phyloP scores from a whole-genome alignment of 2,888 invertebrate species.

The Tryphoninae sp. region DNA sequence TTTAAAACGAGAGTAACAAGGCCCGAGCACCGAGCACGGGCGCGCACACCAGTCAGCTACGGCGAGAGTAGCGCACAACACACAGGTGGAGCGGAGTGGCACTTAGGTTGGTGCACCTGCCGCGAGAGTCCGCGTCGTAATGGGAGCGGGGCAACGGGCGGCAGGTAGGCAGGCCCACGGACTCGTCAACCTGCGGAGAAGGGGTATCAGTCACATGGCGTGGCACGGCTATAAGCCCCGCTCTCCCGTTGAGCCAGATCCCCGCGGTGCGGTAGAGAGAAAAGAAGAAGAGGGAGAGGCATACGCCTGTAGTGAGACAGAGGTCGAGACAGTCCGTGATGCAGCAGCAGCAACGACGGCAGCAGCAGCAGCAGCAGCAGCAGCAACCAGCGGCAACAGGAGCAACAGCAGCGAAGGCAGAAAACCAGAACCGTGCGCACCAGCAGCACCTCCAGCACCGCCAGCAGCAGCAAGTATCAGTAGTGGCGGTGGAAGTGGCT shows the following conservation, averaged over 20 bases:
- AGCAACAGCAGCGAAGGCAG: constrained; percentile 52
- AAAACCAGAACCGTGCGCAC: constrained; percentile 58
- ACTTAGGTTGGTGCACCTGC: constrained; percentile 81
- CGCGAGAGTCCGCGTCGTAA: constrained; percentile 81
- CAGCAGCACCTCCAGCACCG: constrained; percentile 62
- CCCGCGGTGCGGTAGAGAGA: constrained; percentile 26
- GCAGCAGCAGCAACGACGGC: constrained; percentile 33
- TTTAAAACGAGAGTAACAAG: constrained; percentile 35
- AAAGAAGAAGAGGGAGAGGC: constrained; percentile 30
- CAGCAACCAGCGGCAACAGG: constrained; percentile 39
- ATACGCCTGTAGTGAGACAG: constrained; percentile 43
- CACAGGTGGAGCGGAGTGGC: constrained; percentile 77
- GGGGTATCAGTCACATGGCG: constrained; percentile 81
- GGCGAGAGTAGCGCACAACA: constrained; percentile 56
- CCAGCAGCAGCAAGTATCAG: constrained; percentile 56
- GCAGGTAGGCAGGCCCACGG: constrained; percentile 81
- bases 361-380: constrained; percentile 47
- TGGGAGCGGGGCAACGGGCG: constrained; percentile 81
- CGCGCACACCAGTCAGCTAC: constrained; percentile 56
- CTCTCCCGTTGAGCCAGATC: constrained; percentile 5
- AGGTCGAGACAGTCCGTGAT: constrained; percentile 62
- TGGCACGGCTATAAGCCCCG: constrained; percentile 69
- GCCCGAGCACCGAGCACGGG: constrained; percentile 56
- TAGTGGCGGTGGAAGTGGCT: constrained; percentile 68
- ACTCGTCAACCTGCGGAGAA: constrained; percentile 78